Conservation (phyloP, 2,888 invertebrate genomes). For the Alloscopus bannaensis region DNA sequence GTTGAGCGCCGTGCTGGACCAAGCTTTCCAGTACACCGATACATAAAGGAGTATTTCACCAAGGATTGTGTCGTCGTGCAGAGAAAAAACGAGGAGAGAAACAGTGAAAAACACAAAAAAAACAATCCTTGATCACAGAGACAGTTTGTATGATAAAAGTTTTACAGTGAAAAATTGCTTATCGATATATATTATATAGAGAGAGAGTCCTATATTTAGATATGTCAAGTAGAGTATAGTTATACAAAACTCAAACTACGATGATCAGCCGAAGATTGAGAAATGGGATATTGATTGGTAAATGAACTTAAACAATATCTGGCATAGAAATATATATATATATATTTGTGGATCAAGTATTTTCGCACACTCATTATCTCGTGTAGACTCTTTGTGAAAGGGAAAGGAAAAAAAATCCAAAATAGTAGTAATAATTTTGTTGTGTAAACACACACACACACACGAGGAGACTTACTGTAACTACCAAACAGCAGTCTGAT, state of each 20-base stretch:
- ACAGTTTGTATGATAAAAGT: constrained; percentile 55
- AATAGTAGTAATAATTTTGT: constrained; percentile 11
- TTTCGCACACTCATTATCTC: constrained; percentile 72
- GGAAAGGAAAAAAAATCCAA: constrained; percentile 20
- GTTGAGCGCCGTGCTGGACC: constrained; percentile 73
- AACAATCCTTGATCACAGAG: constrained; percentile 46
- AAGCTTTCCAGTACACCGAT: constrained; percentile 73
- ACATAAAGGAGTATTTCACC: constrained; percentile 65
- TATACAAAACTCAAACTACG: background rate
- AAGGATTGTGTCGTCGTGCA: no score
- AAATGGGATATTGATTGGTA: constrained; percentile 59
- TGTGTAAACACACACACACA: no score
- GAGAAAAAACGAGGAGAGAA: no score
- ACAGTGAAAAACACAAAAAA: constrained; percentile 1
- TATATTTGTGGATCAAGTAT: constrained; percentile 70
- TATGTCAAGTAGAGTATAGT: constrained; percentile 12
- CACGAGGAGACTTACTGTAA: no score
- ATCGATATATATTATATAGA: constrained; percentile 47
- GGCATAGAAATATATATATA: no score
- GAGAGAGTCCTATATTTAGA: constrained; percentile 63
- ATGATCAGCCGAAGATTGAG: constrained; percentile 29
- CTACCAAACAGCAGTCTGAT: constrained; percentile 35
- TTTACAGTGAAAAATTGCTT: constrained; percentile 53
- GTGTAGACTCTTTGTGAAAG: constrained; percentile 33
- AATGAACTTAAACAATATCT: constrained; percentile 52